Evolutionary conservation across 2,113 vertebrate species (phyloP).

Genomic region (Corydoras sp.): DNA sequence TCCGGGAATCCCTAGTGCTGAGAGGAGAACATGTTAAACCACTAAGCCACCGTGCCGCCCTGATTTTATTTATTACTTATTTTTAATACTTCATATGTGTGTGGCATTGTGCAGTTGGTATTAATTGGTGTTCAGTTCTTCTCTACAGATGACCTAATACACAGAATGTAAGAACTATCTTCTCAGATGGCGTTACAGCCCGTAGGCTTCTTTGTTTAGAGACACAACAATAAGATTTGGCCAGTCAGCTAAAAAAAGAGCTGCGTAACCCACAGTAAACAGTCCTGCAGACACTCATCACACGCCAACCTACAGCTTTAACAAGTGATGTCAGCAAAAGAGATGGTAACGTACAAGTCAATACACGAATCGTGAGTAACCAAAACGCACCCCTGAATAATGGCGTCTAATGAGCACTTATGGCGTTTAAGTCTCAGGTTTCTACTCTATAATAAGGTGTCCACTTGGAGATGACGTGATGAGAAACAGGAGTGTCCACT

Average conservation of each 20-base stretch:
- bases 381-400: slow-evolving; percentile 17
- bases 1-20: too few species aligned
- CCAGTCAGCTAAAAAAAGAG: slow-evolving; percentile 39
- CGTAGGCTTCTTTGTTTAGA: slow-evolving; percentile 13
- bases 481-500: slow-evolving; percentile 8
- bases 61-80: too few species aligned
- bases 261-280: slow-evolving; percentile 38
- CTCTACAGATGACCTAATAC: too few species aligned
- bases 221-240: slow-evolving; percentile 22
- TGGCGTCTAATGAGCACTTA: slow-evolving; percentile 30
- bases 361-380: slow-evolving; percentile 30
- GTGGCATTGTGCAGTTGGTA: too few species aligned
- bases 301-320: slow-evolving; percentile 13
- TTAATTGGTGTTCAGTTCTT: too few species aligned
- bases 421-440: slow-evolving; percentile 20
- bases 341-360: slow-evolving; percentile 21
- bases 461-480: slow-evolving; percentile 8
- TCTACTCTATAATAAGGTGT: slow-evolving; percentile 4
- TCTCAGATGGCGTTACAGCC: not conserved
- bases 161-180: too few species aligned
- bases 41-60: too few species aligned
- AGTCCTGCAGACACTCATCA: slow-evolving; percentile 14
- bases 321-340: slow-evolving; percentile 31
- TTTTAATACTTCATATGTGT: too few species aligned
- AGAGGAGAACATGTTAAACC: too few species aligned